A percentile compares a stretch with the other conserved stretches of the same genome.
Conservation (phyloP, 2,888 invertebrate species). For the Scaptodrosophila latifasciaeformis region DNA sequence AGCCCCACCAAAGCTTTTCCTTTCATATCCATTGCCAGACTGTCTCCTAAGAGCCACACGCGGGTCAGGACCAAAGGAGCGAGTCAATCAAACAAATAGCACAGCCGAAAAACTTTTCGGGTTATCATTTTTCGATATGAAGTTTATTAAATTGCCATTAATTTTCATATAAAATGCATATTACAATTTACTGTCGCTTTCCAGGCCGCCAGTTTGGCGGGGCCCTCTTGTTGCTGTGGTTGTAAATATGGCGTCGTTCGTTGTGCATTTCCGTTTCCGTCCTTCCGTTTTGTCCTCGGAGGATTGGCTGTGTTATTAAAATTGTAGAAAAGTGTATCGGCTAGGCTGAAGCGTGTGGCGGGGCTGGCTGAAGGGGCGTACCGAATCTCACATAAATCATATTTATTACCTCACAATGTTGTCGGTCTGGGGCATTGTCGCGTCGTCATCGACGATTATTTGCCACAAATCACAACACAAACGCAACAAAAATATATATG, state of each 20-base stretch:
- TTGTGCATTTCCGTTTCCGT: slow-evolving; percentile 36
- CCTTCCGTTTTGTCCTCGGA: background rate
- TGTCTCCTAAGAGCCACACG: no score
- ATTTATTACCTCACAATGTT: slow-evolving; percentile 47
- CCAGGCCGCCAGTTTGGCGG: no score
- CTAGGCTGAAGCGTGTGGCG: background rate
- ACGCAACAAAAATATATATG: slow-evolving; percentile 6
- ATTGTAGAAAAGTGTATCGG: background rate
- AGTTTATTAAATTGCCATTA: slow-evolving; percentile 43
- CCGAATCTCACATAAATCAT: slow-evolving; percentile 46
- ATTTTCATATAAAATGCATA: slow-evolving; percentile 26
- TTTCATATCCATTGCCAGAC: no score
- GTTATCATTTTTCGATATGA: background rate
- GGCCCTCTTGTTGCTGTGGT: slow-evolving; percentile 6
- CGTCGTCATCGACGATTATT: slow-evolving; percentile 24
- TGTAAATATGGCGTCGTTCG: slow-evolving; percentile 24
- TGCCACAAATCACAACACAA: slow-evolving; percentile 34
- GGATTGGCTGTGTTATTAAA: background rate
- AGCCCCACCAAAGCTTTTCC: no score
- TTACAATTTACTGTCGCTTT: slow-evolving; percentile 31
- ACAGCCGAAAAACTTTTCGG: background rate
- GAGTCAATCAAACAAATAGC: slow-evolving; percentile 50
- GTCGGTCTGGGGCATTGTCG: slow-evolving; percentile 19
- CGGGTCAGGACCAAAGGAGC: no score
- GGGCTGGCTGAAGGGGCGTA: background rate